Evolutionary conservation across 2,888 invertebrate genomes (phyloP), one percentile per base, ranked within the genome.

Genomic region (Synanthedon vespiformis): DNA sequence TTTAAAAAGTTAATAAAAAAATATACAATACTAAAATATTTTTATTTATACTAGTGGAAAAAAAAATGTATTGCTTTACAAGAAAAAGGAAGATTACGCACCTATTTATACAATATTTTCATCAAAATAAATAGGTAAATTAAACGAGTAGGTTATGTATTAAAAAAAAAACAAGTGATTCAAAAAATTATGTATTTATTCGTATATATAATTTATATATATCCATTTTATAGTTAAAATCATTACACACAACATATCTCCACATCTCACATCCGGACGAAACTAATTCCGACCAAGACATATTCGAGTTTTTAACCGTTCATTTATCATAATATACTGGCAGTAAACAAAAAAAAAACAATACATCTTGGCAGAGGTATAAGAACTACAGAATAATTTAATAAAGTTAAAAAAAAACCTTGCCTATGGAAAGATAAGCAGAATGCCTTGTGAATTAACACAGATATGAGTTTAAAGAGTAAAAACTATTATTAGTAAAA

Each of bases 141-240:
- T 34, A 34, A 34, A 8, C 27, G 8, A 8, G 27, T 34, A 22
- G 34, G 34, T 34, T 34, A 34, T 34, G 34, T 1, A 34, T 34
- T 2, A 34, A 34, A 34, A 34, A 64, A 70, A 56, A 63, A 60
- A 63, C 64, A 71, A 81, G 80, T 85, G 84, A 78, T 83, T 83
- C 84, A 80, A 86, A 86, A 34, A 86, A 85, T 85, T 85, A 83
- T 81, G 85, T 83, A 84, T 85, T 85, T 83, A 83, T 82, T 80
- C 80, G 77, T 85, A 84, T 84, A 82, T 85, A 86, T 86, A 85
- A 83, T 84, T 85, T 85, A 86, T 85, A 86, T 85, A 85, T 86
- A 84, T 85, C 77, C 81, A 85, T 80, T 83, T 81, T 81, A 84
- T 74, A 77, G 72, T 83, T 83, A 83, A 82, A 82, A 76, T 76